Evolutionary conservation across 1,140 invertebrate genomes (phyloP).

Genomic region (Eupeodes corollae): DNA sequence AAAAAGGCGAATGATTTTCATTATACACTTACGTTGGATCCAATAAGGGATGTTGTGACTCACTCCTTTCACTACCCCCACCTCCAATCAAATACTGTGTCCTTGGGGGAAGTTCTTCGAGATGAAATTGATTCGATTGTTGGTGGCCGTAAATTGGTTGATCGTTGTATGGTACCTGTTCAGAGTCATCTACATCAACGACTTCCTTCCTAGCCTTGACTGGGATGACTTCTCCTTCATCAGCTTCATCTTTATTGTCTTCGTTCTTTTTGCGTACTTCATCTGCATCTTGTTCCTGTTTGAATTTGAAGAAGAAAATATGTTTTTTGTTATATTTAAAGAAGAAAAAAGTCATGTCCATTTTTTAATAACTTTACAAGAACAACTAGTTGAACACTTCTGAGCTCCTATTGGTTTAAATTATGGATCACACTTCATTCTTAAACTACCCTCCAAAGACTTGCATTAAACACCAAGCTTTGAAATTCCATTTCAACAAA

Average conservation of each 20-base stretch:
- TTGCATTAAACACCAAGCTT: constrained; percentile 71
- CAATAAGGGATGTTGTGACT: constrained; percentile 11
- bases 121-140: constrained; percentile 23
- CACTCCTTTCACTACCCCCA: constrained; percentile 15
- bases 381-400: constrained; percentile 54
- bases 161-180: constrained; percentile 24
- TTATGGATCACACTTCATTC: constrained; percentile 41
- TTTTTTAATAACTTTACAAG: constrained; percentile 37
- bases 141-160: constrained; percentile 26
- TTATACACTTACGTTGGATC: constrained; percentile 27
- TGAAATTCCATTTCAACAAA: constrained; percentile 73
- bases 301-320: not conserved
- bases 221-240: constrained; percentile 15
- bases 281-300: not conserved
- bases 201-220: constrained; percentile 24
- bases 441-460: constrained; percentile 35
- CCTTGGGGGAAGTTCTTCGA: constrained; percentile 25
- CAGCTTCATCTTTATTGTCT: constrained; percentile 8
- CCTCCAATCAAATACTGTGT: constrained; percentile 21
- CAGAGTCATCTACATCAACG: constrained; percentile 25
- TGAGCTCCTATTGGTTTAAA: constrained; percentile 49
- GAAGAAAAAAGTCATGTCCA: too few relatives aligned
- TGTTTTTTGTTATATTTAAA: too few relatives aligned
- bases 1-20: not conserved
- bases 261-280: constrained; percentile 8